These are phyloP conservation scores for Pachyuromys duprasi DNA, from an alignment of 2,797 vertebrate species.

Conservation along the genomic window DNA sequence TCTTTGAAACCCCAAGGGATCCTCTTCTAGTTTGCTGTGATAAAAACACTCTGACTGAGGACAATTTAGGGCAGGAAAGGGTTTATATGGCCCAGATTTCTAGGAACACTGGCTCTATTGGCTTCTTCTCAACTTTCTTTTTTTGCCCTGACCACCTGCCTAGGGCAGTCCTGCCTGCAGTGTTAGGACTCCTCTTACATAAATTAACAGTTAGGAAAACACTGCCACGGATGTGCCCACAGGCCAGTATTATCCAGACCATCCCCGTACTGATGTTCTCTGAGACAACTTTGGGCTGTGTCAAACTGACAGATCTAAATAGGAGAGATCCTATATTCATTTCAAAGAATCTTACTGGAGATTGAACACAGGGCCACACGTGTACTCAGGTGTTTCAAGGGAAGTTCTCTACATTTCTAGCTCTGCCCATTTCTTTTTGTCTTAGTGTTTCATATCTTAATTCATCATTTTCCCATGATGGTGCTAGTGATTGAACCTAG, in stretches of 20 bases:
- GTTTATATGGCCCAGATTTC: background rate
- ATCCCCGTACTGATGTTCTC: background rate
- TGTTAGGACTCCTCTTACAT: no score
- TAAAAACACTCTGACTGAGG: background rate
- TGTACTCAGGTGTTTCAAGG: background rate
- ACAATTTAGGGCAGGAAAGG: background rate
- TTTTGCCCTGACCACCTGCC: background rate
- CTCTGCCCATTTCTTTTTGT: background rate
- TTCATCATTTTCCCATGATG: background rate
- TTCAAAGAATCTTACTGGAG: background rate
- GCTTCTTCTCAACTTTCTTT: background rate
- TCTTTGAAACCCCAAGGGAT: background rate
- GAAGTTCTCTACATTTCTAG: background rate
- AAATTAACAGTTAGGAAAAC: background rate
- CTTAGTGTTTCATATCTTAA: background rate
- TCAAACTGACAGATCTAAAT: background rate
- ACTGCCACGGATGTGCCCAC: background rate
- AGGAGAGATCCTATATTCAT: background rate
- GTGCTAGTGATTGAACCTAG: background rate
- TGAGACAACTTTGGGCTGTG: background rate
- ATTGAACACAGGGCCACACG: background rate
- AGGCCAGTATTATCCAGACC: background rate
- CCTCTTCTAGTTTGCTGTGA: background rate
- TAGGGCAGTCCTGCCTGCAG: background rate
- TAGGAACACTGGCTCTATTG: background rate